phyloP scores from a whole-genome alignment of 37 sponge, comb jelly and placozoan genomes.

The Ephydatia muelleri region DNA sequence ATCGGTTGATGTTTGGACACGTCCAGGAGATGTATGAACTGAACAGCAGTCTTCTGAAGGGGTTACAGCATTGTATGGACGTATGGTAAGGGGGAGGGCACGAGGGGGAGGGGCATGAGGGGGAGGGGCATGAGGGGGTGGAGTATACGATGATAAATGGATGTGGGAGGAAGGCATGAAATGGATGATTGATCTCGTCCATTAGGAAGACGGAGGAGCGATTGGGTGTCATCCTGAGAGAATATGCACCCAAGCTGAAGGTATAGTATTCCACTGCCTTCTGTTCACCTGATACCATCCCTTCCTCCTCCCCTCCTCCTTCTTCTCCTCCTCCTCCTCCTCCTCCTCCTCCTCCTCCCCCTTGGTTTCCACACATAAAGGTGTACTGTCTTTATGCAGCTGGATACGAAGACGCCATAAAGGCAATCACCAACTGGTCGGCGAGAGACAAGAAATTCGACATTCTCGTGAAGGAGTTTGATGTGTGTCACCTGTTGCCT shows the following conservation, averaged over 20 bases:
- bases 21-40: constrained; percentile 70
- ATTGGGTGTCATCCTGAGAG: neutral
- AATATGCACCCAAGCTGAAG: neutral
- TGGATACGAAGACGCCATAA: constrained; percentile 81
- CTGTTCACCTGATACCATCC: neutral
- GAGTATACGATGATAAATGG: neutral
- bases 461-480: constrained; percentile 78
- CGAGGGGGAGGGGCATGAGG: no score
- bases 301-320: neutral
- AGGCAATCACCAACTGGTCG: constrained; percentile 58
- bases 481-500: constrained; percentile 40
- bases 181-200: neutral
- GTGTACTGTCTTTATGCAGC: constrained; percentile 79
- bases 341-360: neutral
- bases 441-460: constrained; percentile 81
- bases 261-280: no score
- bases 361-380: neutral
- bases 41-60: constrained; percentile 48
- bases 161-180: neutral
- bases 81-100: constrained; percentile 36
- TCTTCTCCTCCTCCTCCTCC: neutral
- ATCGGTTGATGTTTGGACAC: constrained; percentile 70
- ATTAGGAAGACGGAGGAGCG: neutral
- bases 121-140: neutral
- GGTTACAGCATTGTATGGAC: constrained; percentile 60